These are phyloP conservation scores for Melanophora roralis DNA, from an alignment of 2,888 invertebrate species.

Conservation along the genomic window DNA sequence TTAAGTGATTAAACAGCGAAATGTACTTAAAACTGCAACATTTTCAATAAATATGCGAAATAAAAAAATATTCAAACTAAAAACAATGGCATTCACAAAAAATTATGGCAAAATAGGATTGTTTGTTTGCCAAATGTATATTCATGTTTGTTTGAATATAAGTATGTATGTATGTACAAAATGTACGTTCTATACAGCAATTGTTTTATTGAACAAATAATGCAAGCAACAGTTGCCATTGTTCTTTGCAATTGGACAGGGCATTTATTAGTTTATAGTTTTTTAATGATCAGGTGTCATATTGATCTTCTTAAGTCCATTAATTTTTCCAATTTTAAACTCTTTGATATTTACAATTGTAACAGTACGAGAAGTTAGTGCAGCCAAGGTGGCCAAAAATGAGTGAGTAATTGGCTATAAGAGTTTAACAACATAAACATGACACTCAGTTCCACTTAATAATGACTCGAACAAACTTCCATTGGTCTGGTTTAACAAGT, in stretches of 20 bases:
- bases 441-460: conserved; percentile 53
- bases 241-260: too few species aligned
- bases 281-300: conserved; percentile 62
- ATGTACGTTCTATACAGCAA: conserved; percentile 15
- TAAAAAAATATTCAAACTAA: background rate
- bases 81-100: conserved; percentile 33
- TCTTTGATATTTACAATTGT: conserved; percentile 26
- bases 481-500: conserved; percentile 50
- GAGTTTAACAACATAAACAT: conserved; percentile 60
- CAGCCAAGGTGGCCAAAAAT: conserved; percentile 56
- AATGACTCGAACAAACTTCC: conserved; percentile 12
- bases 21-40: conserved; percentile 7
- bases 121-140: too few species aligned
- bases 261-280: conserved; percentile 61
- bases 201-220: too few species aligned
- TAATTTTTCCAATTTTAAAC: conserved; percentile 50
- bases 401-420: conserved; percentile 62
- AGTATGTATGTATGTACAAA: background rate
- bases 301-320: conserved; percentile 56
- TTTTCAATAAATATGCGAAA: background rate
- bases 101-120: too few species aligned
- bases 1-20: conserved; percentile 37
- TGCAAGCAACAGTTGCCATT: too few species aligned
- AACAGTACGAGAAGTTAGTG: conserved; percentile 23
- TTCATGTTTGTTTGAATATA: conserved; percentile 32